These are phyloP conservation scores for Rhinella marina DNA, from an alignment of 2,797 vertebrate species.

Conservation along the genomic window DNA sequence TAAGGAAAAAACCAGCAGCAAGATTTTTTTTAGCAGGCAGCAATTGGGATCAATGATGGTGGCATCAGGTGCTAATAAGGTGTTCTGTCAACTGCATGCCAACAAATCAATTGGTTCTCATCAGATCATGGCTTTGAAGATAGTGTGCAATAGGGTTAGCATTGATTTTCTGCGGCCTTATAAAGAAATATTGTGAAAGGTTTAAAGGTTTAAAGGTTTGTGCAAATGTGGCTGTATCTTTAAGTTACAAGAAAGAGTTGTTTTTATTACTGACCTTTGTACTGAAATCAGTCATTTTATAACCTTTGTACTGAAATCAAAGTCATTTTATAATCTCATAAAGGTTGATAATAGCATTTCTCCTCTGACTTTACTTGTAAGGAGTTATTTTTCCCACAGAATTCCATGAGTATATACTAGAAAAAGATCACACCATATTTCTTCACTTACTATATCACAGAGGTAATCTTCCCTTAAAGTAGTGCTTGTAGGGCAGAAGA, in stretches of 20 bases:
- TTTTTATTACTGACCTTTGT: constrained; percentile 23
- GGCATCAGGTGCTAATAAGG: not conserved
- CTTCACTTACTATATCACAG: not conserved
- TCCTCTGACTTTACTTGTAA: no score
- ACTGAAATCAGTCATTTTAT: not conserved
- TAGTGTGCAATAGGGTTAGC: not conserved
- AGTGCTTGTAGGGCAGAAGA: not conserved
- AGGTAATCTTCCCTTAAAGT: not conserved
- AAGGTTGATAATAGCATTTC: not conserved
- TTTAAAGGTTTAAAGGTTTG: no score
- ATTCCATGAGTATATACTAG: no score
- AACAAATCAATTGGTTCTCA: not conserved
- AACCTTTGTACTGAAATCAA: not conserved
- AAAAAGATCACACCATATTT: not conserved
- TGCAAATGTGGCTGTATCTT: constrained; percentile 7
- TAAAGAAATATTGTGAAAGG: not conserved
- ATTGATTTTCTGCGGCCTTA: not conserved
- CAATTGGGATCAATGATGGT: not conserved
- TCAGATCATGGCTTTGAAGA: not conserved
- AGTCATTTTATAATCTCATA: not conserved
- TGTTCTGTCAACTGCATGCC: not conserved
- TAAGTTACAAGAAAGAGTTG: not conserved
- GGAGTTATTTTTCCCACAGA: no score
- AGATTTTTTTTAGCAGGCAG: not conserved
- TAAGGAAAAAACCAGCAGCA: not conserved